Conservation (phyloP, 2,888 invertebrate species). For the Aspidiotus destructor region DNA sequence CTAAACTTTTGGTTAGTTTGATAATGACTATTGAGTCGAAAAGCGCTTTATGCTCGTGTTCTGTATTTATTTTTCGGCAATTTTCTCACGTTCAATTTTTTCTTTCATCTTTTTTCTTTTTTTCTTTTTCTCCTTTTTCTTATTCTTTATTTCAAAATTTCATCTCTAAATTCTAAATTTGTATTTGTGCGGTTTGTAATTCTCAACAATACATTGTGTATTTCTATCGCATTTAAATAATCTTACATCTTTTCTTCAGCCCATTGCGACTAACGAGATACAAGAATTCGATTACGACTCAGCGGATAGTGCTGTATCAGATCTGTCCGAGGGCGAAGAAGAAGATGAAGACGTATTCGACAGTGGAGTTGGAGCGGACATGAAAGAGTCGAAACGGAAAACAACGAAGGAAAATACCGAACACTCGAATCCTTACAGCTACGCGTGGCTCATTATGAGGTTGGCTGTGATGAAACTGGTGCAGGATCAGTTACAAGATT, state of each 20-base stretch:
- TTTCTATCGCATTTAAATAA: not conserved
- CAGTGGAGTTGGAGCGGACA: slow-evolving; percentile 43
- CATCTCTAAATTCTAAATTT: no score
- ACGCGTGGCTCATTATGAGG: slow-evolving; percentile 90
- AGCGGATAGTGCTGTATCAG: slow-evolving; percentile 67
- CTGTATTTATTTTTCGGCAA: no score
- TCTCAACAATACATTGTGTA: no score
- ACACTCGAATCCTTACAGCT: slow-evolving; percentile 86
- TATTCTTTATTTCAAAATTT: not conserved
- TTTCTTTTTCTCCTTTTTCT: no score
- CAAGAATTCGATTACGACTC: slow-evolving; percentile 78
- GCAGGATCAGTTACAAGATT: slow-evolving; percentile 72
- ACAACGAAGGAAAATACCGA: slow-evolving; percentile 57
- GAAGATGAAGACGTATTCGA: slow-evolving; percentile 73
- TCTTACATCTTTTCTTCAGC: slow-evolving; percentile 44
- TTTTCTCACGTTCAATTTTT: no score
- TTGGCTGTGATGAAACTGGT: slow-evolving; percentile 78
- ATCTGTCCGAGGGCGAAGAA: slow-evolving; percentile 68
- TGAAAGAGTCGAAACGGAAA: slow-evolving; percentile 40
- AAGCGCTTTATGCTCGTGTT: no score
- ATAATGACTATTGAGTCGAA: no score
- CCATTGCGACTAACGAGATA: slow-evolving; percentile 50
- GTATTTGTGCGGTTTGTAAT: no score
- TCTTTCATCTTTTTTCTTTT: no score
- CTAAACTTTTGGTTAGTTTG: no score